Evolutionary conservation across 2,113 vertebrate species (phyloP).

Genomic region (Octodon degus): DNA sequence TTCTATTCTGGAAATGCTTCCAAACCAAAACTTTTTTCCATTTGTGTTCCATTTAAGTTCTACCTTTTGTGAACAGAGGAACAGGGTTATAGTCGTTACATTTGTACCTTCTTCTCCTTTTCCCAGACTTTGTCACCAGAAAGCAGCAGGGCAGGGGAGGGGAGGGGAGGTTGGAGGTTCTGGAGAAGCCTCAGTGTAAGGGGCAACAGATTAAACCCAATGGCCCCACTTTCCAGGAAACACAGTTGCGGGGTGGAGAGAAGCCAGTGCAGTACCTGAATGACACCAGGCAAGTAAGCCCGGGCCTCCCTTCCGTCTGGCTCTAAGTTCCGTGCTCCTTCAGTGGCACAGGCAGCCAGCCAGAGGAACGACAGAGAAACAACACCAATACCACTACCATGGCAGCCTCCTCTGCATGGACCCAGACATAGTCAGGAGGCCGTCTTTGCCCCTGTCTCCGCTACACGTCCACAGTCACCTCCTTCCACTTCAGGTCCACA

Average conservation of each 20-base stretch:
- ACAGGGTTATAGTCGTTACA: neutral
- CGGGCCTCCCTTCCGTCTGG: neutral
- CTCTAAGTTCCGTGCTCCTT: neutral
- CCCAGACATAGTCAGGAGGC: neutral
- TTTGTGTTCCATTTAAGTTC: constrained; percentile 8
- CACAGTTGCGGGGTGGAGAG: neutral
- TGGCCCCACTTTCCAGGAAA: neutral
- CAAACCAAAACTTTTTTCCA: constrained; percentile 43
- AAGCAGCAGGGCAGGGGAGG: neutral
- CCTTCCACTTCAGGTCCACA: fast-evolving
- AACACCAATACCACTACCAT: neutral
- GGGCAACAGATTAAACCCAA: fast-evolving
- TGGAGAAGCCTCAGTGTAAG: neutral
- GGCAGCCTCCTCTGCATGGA: neutral
- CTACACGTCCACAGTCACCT: neutral
- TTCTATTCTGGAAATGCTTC: constrained; percentile 40
- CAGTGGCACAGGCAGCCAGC: neutral
- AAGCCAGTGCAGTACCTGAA: neutral
- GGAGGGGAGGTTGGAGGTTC: no score
- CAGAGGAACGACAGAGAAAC: neutral
- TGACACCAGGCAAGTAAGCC: neutral
- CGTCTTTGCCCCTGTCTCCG: fast-evolving
- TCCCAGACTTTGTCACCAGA: neutral
- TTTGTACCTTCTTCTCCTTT: neutral
- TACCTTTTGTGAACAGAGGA: neutral